These are phyloP conservation scores for Acinonyx jubatus DNA, from an alignment of 2,113 vertebrate genomes.

Conservation along the genomic window DNA sequence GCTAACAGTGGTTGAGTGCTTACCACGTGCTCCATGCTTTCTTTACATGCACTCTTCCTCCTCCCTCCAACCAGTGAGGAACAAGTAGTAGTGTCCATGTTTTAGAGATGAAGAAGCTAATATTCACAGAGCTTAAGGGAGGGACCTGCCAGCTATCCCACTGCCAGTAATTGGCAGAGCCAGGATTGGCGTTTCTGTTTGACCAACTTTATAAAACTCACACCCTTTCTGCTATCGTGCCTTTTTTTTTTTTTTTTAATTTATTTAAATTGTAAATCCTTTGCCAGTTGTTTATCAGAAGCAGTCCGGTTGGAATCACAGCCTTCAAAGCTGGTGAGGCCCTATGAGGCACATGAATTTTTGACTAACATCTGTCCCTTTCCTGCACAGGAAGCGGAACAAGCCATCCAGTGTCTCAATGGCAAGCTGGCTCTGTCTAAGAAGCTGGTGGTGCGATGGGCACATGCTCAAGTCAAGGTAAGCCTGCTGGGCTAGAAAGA, in stretches of 20 bases:
- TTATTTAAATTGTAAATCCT: not conserved
- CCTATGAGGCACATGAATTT: not conserved
- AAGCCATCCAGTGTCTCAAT: conserved; percentile 97
- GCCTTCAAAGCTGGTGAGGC: not conserved
- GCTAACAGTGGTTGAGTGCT: not conserved
- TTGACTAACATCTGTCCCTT: conserved; percentile 52
- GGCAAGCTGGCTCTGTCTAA: conserved; percentile 98
- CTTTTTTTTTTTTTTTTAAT: not conserved
- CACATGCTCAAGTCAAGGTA: conserved; percentile 98
- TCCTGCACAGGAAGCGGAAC: conserved; percentile 93
- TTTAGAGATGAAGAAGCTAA: not conserved
- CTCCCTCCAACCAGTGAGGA: not conserved
- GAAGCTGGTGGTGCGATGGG: conserved; percentile 98
- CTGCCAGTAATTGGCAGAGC: not conserved
- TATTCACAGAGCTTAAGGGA: not conserved
- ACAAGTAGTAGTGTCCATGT: not conserved
- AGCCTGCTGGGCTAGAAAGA: conserved; percentile 61
- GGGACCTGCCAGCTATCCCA: not conserved
- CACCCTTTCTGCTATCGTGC: not conserved
- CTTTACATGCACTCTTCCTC: not conserved
- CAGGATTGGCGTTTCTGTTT: not conserved
- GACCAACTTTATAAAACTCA: not conserved
- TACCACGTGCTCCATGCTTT: not conserved
- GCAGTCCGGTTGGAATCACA: conserved; percentile 7
- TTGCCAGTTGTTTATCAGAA: conserved; percentile 52